Evolutionary conservation across 2,797 vertebrate genomes (phyloP), one percentile per base, ranked within the genome.

Genomic region (Peromyscus eremicus): DNA sequence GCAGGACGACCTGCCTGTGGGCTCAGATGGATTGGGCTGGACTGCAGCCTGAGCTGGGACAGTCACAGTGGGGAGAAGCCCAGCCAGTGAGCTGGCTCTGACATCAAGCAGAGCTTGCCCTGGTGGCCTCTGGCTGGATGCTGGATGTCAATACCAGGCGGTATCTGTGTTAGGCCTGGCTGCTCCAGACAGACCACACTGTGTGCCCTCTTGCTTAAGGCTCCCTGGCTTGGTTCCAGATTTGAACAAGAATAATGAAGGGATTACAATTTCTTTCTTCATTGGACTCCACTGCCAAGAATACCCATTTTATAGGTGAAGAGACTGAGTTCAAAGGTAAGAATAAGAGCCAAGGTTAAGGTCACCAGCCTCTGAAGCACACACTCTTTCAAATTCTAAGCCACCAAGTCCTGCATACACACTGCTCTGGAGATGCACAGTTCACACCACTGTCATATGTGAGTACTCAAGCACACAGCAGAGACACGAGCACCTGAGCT

Each of bases 1-100:
- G 84, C 12, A 14, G 85, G 66, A n/a, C n/a, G 37, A 92, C 86
- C 68, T 1, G 6, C 92, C 46, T 94, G 85, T 73, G 94, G 94
- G 85, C 79, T 77, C 86, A 32, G 73, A 52, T 0, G 2, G 88
- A 96, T 95, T 40, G 96, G 98, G 97, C 97, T 94, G 79, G 94
- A 95, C 97, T n/a, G 73, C 92, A 93, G 96, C 82, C 93, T 93
- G 97, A 98, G 97, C 95, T 94, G 11, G 91, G 97, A 97, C 80
- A 92, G 98, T 98, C 98, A 97, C 91, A 98, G 98, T 96, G 92
- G 96, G 46, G 91, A 97, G 94, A 96, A 96, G 95, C 97, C 84
- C 83, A 95, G 96, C 96, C 91, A 0, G 95, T 16, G 57, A 62
- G 19, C 55, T 40, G 71, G 93, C 70, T 16, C 91, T 75, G 95